A percentile compares a stretch with the other conserved stretches of the same genome.
These are phyloP conservation scores for Tiliqua scincoides DNA, from an alignment of 2,113 vertebrate species.

Conservation along the genomic window DNA sequence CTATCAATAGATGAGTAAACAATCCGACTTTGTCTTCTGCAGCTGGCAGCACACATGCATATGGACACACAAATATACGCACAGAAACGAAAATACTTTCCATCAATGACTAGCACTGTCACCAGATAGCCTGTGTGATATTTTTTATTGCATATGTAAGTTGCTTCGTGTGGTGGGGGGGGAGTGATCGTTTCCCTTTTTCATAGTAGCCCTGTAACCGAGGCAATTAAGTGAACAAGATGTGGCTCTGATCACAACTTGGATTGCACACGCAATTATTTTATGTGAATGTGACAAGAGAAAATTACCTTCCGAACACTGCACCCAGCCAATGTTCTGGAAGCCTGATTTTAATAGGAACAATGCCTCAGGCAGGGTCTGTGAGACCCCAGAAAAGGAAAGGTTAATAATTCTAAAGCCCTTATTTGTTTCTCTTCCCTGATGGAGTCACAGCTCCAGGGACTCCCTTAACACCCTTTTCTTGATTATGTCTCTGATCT, in stretches of 20 bases:
- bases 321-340: constrained; percentile 62
- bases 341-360: constrained; percentile 66
- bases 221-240: constrained; percentile 36
- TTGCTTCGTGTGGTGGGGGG: constrained; percentile 6
- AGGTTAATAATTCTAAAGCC: constrained; percentile 70
- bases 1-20: constrained; percentile 44
- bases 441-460: constrained; percentile 46
- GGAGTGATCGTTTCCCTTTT: constrained; percentile 30
- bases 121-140: background rate
- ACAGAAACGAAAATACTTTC: constrained; percentile 10
- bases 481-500: constrained; percentile 20
- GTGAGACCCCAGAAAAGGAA: constrained; percentile 64
- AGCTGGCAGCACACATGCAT: constrained; percentile 36
- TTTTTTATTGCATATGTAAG: background rate
- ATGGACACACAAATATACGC: background rate
- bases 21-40: constrained; percentile 43
- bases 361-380: constrained; percentile 61
- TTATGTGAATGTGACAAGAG: constrained; percentile 69
- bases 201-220: constrained; percentile 14
- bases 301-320: constrained; percentile 71
- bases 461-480: constrained; percentile 22
- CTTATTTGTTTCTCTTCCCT: constrained; percentile 54
- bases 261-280: constrained; percentile 57
- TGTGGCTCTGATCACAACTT: constrained; percentile 50
- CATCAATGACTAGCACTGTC: constrained; percentile 1